These are phyloP conservation scores for Silvanus unidentatus DNA, from an alignment of 2,888 invertebrate genomes.

Conservation along the genomic window DNA sequence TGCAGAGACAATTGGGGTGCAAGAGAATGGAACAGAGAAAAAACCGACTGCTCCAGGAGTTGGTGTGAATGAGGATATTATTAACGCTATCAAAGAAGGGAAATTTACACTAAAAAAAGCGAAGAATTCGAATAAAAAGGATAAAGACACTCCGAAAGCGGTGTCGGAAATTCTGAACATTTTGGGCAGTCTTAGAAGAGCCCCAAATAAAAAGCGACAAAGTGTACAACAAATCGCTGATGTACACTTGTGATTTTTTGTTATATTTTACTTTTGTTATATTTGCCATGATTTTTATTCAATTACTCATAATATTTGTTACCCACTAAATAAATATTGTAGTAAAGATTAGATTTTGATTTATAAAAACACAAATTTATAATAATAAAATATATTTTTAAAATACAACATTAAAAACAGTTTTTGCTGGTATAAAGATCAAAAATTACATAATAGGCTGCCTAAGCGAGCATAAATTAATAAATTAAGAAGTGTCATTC, in stretches of 20 bases:
- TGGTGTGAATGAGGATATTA: slow-evolving; percentile 61
- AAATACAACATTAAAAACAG: too few species aligned
- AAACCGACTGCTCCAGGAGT: slow-evolving; percentile 1
- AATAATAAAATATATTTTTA: too few species aligned
- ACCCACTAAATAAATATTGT: too few species aligned
- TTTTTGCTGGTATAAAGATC: too few species aligned
- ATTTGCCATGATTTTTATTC: too few species aligned
- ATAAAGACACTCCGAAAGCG: slow-evolving; percentile 58
- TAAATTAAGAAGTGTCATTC: neutral
- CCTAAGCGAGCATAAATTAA: neutral
- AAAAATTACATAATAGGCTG: neutral
- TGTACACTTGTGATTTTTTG: slow-evolving; percentile 12
- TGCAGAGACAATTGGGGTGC: slow-evolving; percentile 29
- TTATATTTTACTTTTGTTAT: neutral
- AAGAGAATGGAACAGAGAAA: slow-evolving; percentile 13
- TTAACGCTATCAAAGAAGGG: slow-evolving; percentile 71
- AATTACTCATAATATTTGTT: too few species aligned
- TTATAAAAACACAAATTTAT: too few species aligned
- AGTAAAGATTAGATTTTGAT: too few species aligned
- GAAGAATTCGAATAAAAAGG: slow-evolving; percentile 44
- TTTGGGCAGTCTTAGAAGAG: slow-evolving; percentile 55
- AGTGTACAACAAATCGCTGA: slow-evolving; percentile 24
- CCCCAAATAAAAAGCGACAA: slow-evolving; percentile 46
- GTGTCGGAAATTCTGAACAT: slow-evolving; percentile 65
- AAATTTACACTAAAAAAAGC: slow-evolving; percentile 64